These are phyloP conservation scores for Balearica regulorum DNA, from an alignment of 2,797 vertebrate species.

Conservation along the genomic window DNA sequence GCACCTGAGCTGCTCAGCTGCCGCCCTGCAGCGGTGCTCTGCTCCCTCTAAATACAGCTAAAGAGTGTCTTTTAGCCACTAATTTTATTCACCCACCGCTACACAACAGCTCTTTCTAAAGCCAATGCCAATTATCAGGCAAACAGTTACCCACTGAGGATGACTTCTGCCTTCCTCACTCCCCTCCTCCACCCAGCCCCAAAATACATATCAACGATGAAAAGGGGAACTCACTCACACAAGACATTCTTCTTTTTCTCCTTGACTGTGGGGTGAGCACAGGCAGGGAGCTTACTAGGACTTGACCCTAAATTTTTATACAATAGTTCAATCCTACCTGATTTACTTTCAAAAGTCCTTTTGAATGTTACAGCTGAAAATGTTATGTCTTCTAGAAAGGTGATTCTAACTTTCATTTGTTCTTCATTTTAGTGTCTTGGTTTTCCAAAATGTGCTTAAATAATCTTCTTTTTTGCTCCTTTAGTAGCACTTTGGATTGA, in stretches of 20 bases:
- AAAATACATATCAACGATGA: not conserved
- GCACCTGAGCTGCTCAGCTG: not conserved
- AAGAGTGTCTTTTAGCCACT: not conserved
- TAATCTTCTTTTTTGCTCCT: not conserved
- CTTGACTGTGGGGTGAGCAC: not conserved
- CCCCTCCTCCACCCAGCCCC: not conserved
- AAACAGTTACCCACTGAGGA: not conserved
- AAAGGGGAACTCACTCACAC: not conserved
- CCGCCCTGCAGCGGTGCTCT: not conserved
- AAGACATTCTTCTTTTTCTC: not conserved
- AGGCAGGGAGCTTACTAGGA: not conserved
- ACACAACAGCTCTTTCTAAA: not conserved
- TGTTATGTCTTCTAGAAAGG: not conserved
- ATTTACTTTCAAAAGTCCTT: not conserved
- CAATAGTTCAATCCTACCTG: not conserved
- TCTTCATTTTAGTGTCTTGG: not conserved
- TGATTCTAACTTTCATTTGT: not conserved
- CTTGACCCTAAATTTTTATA: not conserved
- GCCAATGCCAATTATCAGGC: not conserved
- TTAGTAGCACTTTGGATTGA: not conserved
- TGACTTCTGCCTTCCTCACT: not conserved
- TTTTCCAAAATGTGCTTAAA: not conserved
- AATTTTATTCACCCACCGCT: rapidly evolving
- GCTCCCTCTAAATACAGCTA: not conserved
- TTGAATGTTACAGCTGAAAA: not conserved